Evolutionary conservation across 2,797 vertebrate genomes (phyloP), one percentile per base, ranked within the genome.

Genomic region (Podarcis siculus): DNA sequence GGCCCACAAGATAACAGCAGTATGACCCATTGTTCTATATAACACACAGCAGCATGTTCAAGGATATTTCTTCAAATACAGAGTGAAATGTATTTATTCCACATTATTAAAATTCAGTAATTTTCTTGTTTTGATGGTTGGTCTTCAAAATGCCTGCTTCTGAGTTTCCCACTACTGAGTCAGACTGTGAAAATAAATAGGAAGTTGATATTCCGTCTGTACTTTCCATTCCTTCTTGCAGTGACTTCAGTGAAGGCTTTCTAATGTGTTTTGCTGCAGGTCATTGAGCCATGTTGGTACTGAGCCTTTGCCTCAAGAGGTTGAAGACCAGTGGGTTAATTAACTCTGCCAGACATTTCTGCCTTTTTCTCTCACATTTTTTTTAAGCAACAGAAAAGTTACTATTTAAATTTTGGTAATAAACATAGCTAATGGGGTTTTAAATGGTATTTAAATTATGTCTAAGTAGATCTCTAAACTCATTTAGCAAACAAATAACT

Each of bases 381-480:
- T 88, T 89, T 90, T 55, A 89, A 91, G 58, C 32, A 87, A 1
- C 82, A 79, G 72, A 67, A 77, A 95, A 84, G 90, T 93, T 75
- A 8, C 49, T 85, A 86, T 78, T 90, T 90, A 88, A 93, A 91
- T 96, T 95, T 97, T 95, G 83, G 86, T 80, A 94, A 91, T 87
- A 79, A 94, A 92, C 87, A 92, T 94, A 94, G 90, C 86, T 95
- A 96, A 96, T 96, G 87, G 87, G 94, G 87, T 96, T 96, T 95
- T 95, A 96, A 97, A 93, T 96, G 92, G 86, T 94, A 94, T 94
- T 96, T 95, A 95, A 95, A 96, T 96, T 92, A 89, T 89, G 88
- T 90, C 91, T 93, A 95, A 95, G 82, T 94, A 92, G 94, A 95
- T 94, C 88, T 95, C 55, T 77, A 94, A 95, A 96, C 95, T 96